These are phyloP conservation scores for Drosophila carrolli DNA, from an alignment of 1,140 invertebrate species.

Conservation along the genomic window DNA sequence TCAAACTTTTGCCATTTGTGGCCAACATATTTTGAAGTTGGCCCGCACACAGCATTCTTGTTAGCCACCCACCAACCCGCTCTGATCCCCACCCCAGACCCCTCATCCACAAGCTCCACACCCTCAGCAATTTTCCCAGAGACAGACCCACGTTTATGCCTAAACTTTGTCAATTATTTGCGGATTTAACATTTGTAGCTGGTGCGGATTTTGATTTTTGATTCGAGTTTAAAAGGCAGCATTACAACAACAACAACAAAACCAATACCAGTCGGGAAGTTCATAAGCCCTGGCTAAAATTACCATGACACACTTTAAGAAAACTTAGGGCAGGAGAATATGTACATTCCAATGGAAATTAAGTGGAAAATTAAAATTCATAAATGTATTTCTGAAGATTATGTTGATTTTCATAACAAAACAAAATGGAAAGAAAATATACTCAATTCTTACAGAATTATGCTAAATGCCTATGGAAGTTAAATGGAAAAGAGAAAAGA, in stretches of 20 bases:
- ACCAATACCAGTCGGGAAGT: constrained; percentile 28
- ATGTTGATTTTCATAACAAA: neutral
- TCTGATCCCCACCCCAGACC: neutral
- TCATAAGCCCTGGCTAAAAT: constrained; percentile 39
- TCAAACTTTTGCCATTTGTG: constrained; percentile 82
- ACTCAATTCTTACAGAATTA: too few species aligned
- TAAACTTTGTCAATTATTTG: constrained; percentile 82
- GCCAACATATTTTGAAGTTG: constrained; percentile 81
- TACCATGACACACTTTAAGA: constrained; percentile 37
- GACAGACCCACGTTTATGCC: constrained; percentile 78
- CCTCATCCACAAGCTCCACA: constrained; percentile 16
- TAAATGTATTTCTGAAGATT: constrained; percentile 9
- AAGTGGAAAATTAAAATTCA: constrained; percentile 20
- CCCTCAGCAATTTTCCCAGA: constrained; percentile 51
- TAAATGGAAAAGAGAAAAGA: too few species aligned
- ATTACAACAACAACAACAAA: constrained; percentile 31
- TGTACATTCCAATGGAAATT: constrained; percentile 17
- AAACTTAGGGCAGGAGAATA: constrained; percentile 2
- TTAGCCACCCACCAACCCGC: constrained; percentile 13
- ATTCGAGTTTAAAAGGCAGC: constrained; percentile 71
- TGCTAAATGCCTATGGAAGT: too few species aligned
- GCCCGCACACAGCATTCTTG: constrained; percentile 44
- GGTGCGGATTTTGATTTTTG: constrained; percentile 81
- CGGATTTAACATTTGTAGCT: constrained; percentile 81
- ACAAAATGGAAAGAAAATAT: too few species aligned